Evolutionary conservation across 2,888 invertebrate genomes (phyloP).

Genomic region (Periphyllus acericola): DNA sequence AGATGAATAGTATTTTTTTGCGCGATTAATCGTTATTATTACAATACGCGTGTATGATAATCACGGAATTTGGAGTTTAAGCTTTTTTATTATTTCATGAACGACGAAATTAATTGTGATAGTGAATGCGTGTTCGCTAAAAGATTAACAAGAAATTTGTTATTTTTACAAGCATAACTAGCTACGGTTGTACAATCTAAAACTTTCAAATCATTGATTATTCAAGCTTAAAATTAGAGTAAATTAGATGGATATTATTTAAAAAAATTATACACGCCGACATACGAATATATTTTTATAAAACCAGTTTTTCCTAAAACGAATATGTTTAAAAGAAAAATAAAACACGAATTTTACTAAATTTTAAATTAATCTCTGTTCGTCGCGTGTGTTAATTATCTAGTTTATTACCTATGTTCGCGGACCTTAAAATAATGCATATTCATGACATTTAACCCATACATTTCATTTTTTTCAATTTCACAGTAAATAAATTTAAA

Average conservation of each 20-base stretch:
- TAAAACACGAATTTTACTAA: neutral
- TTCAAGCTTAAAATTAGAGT: neutral
- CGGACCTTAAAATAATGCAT: neutral
- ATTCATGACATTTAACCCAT: neutral
- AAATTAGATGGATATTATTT: neutral
- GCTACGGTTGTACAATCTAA: neutral
- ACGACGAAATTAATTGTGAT: neutral
- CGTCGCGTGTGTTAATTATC: too few species aligned
- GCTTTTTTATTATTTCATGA: neutral
- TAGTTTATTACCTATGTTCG: neutral
- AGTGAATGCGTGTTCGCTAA: neutral
- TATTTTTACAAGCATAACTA: neutral
- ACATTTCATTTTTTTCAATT: neutral
- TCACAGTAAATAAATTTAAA: neutral
- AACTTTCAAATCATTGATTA: neutral
- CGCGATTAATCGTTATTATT: too few species aligned
- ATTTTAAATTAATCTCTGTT: neutral
- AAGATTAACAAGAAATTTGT: neutral
- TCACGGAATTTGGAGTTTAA: neutral
- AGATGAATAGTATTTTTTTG: neutral
- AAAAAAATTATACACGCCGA: neutral
- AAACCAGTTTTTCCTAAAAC: neutral
- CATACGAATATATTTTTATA: neutral
- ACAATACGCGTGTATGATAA: neutral
- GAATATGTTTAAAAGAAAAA: too few species aligned